Conservation (phyloP, 2,797 vertebrate species). For the Eulemur albifrons region DNA sequence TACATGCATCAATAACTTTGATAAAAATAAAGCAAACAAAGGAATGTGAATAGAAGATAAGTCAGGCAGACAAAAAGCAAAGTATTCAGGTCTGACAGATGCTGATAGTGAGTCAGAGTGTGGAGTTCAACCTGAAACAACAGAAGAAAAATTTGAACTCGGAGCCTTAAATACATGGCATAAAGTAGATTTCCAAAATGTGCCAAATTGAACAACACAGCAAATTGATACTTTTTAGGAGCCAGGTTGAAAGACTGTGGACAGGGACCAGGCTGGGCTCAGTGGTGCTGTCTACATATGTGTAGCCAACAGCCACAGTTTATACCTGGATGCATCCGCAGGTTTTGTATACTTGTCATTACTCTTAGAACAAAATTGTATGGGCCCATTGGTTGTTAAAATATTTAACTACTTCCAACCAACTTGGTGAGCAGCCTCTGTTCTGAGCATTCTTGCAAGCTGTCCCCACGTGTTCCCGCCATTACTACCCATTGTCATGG, state of each 20-base stretch:
- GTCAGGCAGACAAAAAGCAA: background rate
- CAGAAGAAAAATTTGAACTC: background rate
- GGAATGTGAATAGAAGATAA: background rate
- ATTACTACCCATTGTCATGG: background rate
- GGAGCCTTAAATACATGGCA: background rate
- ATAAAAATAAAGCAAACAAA: background rate
- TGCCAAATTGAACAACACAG: background rate
- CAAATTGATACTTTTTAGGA: background rate
- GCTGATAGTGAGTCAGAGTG: fast-evolving
- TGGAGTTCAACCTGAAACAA: background rate
- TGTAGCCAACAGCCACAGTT: background rate
- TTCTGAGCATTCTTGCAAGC: background rate
- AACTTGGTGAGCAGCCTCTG: background rate
- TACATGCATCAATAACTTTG: background rate
- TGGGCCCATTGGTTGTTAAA: background rate
- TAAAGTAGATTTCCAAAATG: background rate
- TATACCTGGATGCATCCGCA: background rate
- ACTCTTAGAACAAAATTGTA: background rate
- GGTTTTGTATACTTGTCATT: background rate
- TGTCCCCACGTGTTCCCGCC: background rate
- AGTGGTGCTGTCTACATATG: fast-evolving
- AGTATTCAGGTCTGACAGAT: background rate
- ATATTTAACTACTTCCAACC: background rate
- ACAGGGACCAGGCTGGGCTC: background rate
- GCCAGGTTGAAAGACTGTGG: background rate